Conservation (phyloP, 2,888 invertebrate species). For the Thera britannica region DNA sequence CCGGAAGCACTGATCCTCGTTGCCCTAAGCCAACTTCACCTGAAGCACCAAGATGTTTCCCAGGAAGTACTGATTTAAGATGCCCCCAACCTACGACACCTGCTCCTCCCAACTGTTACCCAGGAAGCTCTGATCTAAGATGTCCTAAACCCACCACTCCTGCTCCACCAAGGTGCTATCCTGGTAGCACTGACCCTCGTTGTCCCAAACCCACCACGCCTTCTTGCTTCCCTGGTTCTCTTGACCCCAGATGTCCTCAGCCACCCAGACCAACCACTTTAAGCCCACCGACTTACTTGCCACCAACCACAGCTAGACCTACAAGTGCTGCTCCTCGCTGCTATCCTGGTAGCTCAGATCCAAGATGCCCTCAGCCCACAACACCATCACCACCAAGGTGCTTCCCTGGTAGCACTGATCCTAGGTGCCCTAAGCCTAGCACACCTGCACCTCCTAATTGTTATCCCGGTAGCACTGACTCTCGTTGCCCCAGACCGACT, state of each 20-base stretch:
- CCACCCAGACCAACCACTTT: slow-evolving; percentile 16
- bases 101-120: slow-evolving; percentile 19
- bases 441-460: slow-evolving; percentile 38
- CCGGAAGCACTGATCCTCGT: slow-evolving; percentile 53
- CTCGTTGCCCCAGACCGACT: slow-evolving; percentile 45
- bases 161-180: slow-evolving; percentile 43
- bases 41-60: slow-evolving; percentile 46
- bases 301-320: slow-evolving; percentile 26
- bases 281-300: slow-evolving; percentile 24
- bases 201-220: slow-evolving; percentile 51
- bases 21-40: slow-evolving; percentile 50
- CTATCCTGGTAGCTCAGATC: slow-evolving; percentile 52
- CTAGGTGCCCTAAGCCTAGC: slow-evolving; percentile 59
- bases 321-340: slow-evolving; percentile 46
- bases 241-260: slow-evolving; percentile 49
- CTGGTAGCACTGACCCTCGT: slow-evolving; percentile 44
- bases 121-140: slow-evolving; percentile 44
- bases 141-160: slow-evolving; percentile 49
- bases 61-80: slow-evolving; percentile 55
- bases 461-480: slow-evolving; percentile 41
- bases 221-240: slow-evolving; percentile 45
- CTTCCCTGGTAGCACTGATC: slow-evolving; percentile 61
- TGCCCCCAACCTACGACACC: slow-evolving; percentile 38
- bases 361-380: slow-evolving; percentile 50
- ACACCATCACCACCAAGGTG: slow-evolving; percentile 48